These are phyloP conservation scores for Ips typographus DNA, from an alignment of 1,140 invertebrate genomes.

Conservation along the genomic window DNA sequence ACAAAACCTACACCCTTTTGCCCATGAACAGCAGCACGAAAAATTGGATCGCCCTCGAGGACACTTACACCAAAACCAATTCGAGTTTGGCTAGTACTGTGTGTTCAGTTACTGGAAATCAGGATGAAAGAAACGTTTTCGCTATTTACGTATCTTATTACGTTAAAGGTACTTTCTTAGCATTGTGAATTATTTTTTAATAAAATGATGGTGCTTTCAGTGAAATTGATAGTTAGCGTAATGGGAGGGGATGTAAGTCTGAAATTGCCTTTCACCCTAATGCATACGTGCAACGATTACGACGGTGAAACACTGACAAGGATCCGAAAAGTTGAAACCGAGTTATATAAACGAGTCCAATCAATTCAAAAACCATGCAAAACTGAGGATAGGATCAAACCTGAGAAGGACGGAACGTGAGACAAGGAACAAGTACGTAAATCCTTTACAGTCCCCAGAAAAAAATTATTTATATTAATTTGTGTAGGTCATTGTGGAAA, in stretches of 20 bases:
- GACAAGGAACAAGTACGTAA: slow-evolving; percentile 44
- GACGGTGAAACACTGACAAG: slow-evolving; percentile 40
- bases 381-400: slow-evolving; percentile 39
- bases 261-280: slow-evolving; percentile 77
- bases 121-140: slow-evolving; percentile 79
- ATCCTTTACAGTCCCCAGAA: not conserved
- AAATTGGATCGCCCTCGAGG: slow-evolving; percentile 80
- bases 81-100: slow-evolving; percentile 71
- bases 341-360: slow-evolving; percentile 11
- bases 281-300: slow-evolving; percentile 57
- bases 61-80: slow-evolving; percentile 70
- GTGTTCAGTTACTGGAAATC: slow-evolving; percentile 57
- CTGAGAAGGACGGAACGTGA: slow-evolving; percentile 51
- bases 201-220: slow-evolving; percentile 40
- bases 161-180: slow-evolving; percentile 60
- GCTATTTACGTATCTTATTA: slow-evolving; percentile 90
- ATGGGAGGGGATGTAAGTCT: slow-evolving; percentile 78
- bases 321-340: slow-evolving; percentile 30
- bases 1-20: slow-evolving; percentile 64
- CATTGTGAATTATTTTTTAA: not conserved
- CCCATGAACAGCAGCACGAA: slow-evolving; percentile 76
- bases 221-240: slow-evolving; percentile 73
- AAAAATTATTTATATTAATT: not conserved
- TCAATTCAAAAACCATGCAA: slow-evolving; percentile 22
- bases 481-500: slow-evolving; percentile 46